Conservation (phyloP, 2,888 invertebrate genomes). For the Leucophora obtusa region DNA sequence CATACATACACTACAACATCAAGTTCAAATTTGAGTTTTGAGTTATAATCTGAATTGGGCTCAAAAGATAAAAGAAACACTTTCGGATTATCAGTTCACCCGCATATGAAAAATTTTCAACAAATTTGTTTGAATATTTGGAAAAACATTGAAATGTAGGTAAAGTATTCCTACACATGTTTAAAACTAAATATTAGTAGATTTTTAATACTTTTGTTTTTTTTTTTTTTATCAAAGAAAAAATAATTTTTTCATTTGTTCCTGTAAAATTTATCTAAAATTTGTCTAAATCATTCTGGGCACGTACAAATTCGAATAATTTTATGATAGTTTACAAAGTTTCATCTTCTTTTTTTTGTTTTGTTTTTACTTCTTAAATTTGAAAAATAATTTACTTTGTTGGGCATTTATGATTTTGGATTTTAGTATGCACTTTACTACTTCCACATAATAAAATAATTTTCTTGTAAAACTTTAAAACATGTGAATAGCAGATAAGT, state of each 20-base stretch:
- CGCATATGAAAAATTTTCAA: conserved; percentile 33
- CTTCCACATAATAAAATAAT: conserved; percentile 34
- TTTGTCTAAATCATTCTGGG: conserved; percentile 36
- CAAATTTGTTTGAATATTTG: background rate
- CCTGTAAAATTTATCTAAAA: conserved; percentile 36
- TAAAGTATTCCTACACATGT: background rate
- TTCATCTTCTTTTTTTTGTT: conserved; percentile 25
- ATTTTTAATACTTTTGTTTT: conserved; percentile 31
- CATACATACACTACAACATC: background rate
- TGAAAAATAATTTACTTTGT: conserved; percentile 31
- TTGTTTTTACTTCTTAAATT: background rate
- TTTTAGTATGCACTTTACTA: conserved; percentile 48
- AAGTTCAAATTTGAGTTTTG: conserved; percentile 48
- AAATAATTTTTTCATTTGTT: conserved; percentile 29
- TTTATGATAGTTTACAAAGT: conserved; percentile 61
- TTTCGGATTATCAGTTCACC: conserved; percentile 28
- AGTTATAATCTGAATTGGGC: conserved; percentile 58
- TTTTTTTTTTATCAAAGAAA: conserved; percentile 13
- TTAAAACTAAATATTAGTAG: background rate
- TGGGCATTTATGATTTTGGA: conserved; percentile 20
- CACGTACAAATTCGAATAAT: conserved; percentile 62
- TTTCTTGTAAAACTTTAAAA: conserved; percentile 35
- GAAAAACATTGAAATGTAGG: background rate
- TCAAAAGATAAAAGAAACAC: conserved; percentile 8
- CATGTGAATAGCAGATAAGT: conserved; percentile 22